Percentiles rank a stretch among this genome's conserved stretches.
These are phyloP conservation scores for Dasysyrphus tricinctus DNA, from an alignment of 2,888 invertebrate genomes.

Conservation along the genomic window DNA sequence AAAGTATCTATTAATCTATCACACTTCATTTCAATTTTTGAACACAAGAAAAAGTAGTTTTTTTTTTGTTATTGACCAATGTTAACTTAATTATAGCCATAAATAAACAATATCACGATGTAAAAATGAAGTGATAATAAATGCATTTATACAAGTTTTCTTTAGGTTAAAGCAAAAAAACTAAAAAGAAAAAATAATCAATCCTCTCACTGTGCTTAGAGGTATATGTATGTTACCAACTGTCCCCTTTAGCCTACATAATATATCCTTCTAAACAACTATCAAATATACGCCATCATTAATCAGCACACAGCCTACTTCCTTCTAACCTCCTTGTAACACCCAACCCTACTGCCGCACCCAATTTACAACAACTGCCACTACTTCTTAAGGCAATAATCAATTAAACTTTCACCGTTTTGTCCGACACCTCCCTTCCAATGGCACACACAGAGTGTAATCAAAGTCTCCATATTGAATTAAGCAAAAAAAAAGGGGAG, in stretches of 20 bases:
- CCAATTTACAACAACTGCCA: slow-evolving; percentile 53
- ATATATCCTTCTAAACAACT: slow-evolving; percentile 40
- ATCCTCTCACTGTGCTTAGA: neutral
- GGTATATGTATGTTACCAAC: neutral
- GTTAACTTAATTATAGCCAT: neutral
- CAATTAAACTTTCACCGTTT: slow-evolving; percentile 75
- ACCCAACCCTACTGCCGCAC: slow-evolving; percentile 53
- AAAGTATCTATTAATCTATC: no score
- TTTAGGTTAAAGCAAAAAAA: neutral
- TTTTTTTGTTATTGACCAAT: neutral
- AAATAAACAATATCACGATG: slow-evolving; percentile 8
- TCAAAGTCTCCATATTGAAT: slow-evolving; percentile 27
- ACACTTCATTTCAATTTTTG: no score
- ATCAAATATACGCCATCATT: slow-evolving; percentile 63
- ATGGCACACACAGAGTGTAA: neutral
- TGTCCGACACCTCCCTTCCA: slow-evolving; percentile 50
- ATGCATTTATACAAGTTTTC: slow-evolving; percentile 11
- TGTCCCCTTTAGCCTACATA: slow-evolving; percentile 5
- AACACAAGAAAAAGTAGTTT: no score
- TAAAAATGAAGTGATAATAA: slow-evolving; percentile 23
- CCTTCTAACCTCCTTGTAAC: slow-evolving; percentile 49
- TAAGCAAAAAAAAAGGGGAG: slow-evolving; percentile 3
- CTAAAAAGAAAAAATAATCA: neutral
- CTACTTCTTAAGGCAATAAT: slow-evolving; percentile 66
- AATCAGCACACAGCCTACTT: slow-evolving; percentile 48